phyloP scores from a whole-genome alignment of 2,113 vertebrate species.

The Macaca nemestrina region DNA sequence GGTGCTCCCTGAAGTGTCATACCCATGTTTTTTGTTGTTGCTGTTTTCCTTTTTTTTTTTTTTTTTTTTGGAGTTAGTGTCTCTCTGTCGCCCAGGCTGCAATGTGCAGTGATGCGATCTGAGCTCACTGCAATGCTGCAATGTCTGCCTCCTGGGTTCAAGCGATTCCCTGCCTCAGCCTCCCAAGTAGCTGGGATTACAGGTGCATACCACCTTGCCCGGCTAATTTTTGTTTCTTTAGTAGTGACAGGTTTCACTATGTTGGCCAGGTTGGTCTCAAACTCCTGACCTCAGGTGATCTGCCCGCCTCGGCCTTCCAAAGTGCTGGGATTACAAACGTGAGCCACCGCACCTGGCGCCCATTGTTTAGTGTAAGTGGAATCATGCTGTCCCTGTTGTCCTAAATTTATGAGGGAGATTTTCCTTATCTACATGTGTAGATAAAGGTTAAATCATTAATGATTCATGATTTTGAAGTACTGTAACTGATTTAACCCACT shows the following conservation, averaged over 20 bases:
- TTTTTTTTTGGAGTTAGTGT: not conserved
- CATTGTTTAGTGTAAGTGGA: not conserved
- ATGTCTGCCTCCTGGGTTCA: not conserved
- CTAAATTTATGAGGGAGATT: not conserved
- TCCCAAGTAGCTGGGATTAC: not conserved
- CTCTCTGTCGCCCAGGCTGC: not conserved
- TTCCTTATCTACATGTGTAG: not conserved
- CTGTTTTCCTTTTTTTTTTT: too few species aligned
- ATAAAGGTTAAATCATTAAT: not conserved
- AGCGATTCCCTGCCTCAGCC: not conserved
- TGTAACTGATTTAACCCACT: too few species aligned
- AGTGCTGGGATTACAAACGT: not conserved
- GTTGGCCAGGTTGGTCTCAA: not conserved
- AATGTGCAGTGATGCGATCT: not conserved
- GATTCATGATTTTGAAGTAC: not conserved
- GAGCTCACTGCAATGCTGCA: not conserved
- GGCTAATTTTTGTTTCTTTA: not conserved
- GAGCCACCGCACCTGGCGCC: not conserved
- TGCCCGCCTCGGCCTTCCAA: not conserved
- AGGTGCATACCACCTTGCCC: not conserved
- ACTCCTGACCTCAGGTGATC: not conserved
- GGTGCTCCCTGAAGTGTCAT: not conserved
- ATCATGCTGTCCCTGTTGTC: not conserved
- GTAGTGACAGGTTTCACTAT: not conserved
- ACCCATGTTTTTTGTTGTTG: not conserved